Evolutionary conservation across 2,113 vertebrate genomes (phyloP).

Genomic region (Sakesphorus luctuosus): DNA sequence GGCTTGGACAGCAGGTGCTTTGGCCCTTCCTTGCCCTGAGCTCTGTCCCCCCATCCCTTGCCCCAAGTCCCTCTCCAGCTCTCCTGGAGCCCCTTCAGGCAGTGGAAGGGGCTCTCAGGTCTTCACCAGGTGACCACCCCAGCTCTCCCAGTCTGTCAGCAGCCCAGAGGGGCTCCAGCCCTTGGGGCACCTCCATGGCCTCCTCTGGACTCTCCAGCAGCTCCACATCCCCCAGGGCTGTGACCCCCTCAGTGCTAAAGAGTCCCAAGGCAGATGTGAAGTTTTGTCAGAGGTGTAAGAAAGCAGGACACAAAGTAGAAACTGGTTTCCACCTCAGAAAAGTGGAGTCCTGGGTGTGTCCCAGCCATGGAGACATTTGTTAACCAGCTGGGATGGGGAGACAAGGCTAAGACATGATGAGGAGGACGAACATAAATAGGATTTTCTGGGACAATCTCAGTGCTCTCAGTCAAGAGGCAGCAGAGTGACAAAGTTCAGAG

Average conservation of each 20-base stretch:
- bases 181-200: background rate
- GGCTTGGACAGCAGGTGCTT: background rate
- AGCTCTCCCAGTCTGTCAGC: background rate
- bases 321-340: background rate
- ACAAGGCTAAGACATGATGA: background rate
- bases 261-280: background rate
- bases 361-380: background rate
- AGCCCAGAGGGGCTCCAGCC: background rate
- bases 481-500: slow-evolving; percentile 2
- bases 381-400: background rate
- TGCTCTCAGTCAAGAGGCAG: background rate
- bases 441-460: background rate
- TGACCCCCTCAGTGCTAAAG: background rate
- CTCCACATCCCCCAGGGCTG: background rate
- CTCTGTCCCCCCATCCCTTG: background rate
- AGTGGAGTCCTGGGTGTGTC: background rate
- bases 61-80: background rate
- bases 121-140: background rate
- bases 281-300: background rate
- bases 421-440: background rate
- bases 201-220: background rate
- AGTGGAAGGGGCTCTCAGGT: background rate
- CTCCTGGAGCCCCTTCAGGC: background rate
- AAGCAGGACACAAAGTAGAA: background rate
- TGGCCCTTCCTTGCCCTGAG: background rate